These are phyloP conservation scores for Frankliniella intonsa DNA, from an alignment of 2,888 invertebrate genomes.

Conservation along the genomic window DNA sequence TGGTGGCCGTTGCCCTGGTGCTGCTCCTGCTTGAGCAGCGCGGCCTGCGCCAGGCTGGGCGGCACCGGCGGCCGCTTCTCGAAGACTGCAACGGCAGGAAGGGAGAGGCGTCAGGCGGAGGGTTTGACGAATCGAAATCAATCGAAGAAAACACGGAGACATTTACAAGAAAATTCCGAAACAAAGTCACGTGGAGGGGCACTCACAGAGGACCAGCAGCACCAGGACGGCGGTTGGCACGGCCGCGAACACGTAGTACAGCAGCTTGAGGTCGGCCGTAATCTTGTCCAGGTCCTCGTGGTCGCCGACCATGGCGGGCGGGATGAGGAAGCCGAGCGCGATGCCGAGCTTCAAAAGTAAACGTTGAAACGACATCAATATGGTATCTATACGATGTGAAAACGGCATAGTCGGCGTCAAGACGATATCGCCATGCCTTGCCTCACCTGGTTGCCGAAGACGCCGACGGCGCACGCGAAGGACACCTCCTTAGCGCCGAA, in stretches of 20 bases:
- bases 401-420: too few relatives aligned
- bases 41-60: constrained; percentile 78
- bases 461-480: constrained; percentile 63
- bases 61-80: constrained; percentile 80
- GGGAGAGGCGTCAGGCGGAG: neutral
- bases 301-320: constrained; percentile 54
- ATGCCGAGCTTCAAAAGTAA: constrained; percentile 50
- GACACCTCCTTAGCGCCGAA: constrained; percentile 60
- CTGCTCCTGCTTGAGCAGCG: constrained; percentile 35
- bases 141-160: neutral
- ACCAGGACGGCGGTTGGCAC: constrained; percentile 75
- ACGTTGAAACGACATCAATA: constrained; percentile 32
- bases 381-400: too few relatives aligned
- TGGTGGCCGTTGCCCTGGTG: constrained; percentile 24
- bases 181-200: constrained; percentile 15
- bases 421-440: constrained; percentile 23
- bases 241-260: constrained; percentile 83
- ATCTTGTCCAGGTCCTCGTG: constrained; percentile 59
- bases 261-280: constrained; percentile 64
- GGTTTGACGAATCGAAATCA: neutral
- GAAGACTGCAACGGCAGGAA: constrained; percentile 63
- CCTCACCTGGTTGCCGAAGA: constrained; percentile 60
- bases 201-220: constrained; percentile 50
- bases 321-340: constrained; percentile 43
- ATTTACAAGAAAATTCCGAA: constrained; percentile 28